Evolutionary conservation across 1,140 invertebrate genomes (phyloP).

Genomic region (Heliothis subflexa): DNA sequence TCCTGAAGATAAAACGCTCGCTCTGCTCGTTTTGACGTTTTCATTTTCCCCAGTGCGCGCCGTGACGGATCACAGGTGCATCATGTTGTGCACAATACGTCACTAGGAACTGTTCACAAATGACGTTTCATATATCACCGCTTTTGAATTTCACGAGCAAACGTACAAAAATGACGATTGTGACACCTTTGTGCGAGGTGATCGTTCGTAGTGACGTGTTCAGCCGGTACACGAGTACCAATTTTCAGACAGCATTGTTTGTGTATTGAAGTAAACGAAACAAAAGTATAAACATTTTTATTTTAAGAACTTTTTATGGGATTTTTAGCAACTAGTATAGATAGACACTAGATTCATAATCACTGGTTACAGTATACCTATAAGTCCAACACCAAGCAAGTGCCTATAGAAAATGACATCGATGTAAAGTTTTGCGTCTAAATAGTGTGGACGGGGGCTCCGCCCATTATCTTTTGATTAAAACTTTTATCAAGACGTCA

Average conservation of each 20-base stretch:
- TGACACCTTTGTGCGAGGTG: constrained; percentile 29
- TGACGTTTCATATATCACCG: constrained; percentile 53
- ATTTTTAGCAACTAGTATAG: too few relatives aligned
- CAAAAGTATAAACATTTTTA: constrained; percentile 9
- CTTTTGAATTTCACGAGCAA: constrained; percentile 27
- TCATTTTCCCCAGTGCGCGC: constrained; percentile 48
- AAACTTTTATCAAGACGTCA: too few relatives aligned
- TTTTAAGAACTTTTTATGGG: too few relatives aligned
- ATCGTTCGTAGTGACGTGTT: constrained; percentile 5
- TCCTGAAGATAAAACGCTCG: constrained; percentile 42
- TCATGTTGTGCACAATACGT: constrained; percentile 51
- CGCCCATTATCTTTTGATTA: too few relatives aligned
- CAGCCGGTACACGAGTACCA: background rate
- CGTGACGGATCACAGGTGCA: constrained; percentile 54
- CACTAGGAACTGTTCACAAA: constrained; percentile 47
- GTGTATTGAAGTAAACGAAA: background rate
- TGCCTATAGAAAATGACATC: too few relatives aligned
- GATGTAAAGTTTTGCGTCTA: too few relatives aligned
- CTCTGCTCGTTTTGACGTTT: constrained; percentile 51
- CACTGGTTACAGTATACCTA: too few relatives aligned
- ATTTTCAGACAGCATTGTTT: constrained; percentile 27
- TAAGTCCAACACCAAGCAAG: too few relatives aligned
- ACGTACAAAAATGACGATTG: constrained; percentile 41
- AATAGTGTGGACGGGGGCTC: too few relatives aligned
- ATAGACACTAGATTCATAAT: too few relatives aligned